These are phyloP conservation scores for Manis javanica DNA, from an alignment of 2,797 vertebrate genomes.

Conservation along the genomic window DNA sequence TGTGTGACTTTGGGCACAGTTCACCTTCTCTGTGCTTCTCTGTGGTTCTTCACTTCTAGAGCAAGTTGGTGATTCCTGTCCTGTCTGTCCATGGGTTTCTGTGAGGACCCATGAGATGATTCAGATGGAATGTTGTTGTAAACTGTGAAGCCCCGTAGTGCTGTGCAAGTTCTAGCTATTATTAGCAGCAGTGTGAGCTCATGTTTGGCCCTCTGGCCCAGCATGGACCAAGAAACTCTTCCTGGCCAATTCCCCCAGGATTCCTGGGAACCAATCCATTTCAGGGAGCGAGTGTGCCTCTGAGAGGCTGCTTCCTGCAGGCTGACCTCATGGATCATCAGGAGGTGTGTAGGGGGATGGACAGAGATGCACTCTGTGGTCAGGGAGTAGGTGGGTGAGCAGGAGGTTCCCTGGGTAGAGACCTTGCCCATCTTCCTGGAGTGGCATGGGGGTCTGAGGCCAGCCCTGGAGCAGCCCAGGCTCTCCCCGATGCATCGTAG, in stretches of 20 bases:
- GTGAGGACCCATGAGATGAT: constrained; percentile 36
- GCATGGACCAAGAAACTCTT: constrained; percentile 54
- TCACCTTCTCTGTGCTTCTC: not conserved
- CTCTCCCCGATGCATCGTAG: not conserved
- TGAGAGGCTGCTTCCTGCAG: constrained; percentile 58
- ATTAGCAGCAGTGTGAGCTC: constrained; percentile 75
- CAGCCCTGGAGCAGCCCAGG: not conserved
- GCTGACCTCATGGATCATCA: not conserved
- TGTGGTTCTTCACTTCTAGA: not conserved
- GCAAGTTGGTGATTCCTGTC: not conserved
- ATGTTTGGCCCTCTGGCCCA: constrained; percentile 30
- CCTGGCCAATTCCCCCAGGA: constrained; percentile 52
- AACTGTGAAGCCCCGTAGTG: constrained; percentile 5
- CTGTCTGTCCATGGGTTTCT: not conserved
- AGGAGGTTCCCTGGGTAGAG: not conserved
- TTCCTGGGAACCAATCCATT: constrained; percentile 58
- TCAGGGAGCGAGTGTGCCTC: not conserved
- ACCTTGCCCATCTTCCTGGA: not conserved
- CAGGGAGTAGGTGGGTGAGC: not conserved
- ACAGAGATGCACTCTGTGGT: constrained; percentile 4
- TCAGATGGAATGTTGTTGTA: constrained; percentile 65
- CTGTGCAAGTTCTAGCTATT: constrained; percentile 36
- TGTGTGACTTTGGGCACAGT: not conserved
- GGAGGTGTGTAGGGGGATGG: not conserved
- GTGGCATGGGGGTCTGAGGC: not conserved